These are phyloP conservation scores for Sphaerophoria taeniata DNA, from an alignment of 2,888 invertebrate genomes.

Conservation along the genomic window DNA sequence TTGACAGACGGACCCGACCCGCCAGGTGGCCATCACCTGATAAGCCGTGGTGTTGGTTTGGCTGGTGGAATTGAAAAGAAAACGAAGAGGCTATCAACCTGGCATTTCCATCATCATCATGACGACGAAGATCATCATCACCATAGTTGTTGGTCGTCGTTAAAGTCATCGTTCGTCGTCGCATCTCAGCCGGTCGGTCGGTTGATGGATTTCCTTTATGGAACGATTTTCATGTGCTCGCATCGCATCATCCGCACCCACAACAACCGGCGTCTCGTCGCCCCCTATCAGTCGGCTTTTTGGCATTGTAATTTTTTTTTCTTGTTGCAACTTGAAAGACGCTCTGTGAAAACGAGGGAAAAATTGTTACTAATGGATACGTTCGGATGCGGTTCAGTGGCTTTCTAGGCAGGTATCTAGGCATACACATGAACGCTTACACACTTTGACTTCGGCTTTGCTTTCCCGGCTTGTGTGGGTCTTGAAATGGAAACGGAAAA, in stretches of 20 bases:
- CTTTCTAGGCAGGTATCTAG: slow-evolving; percentile 68
- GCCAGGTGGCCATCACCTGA: slow-evolving; percentile 13
- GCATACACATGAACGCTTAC: slow-evolving; percentile 51
- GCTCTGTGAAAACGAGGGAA: slow-evolving; percentile 73
- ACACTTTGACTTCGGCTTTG: slow-evolving; percentile 26
- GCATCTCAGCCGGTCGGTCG: slow-evolving; percentile 62
- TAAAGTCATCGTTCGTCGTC: slow-evolving; percentile 18
- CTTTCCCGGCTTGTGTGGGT: neutral
- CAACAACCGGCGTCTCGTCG: slow-evolving; percentile 6
- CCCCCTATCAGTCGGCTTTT: slow-evolving; percentile 24
- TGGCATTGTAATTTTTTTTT: slow-evolving; percentile 26
- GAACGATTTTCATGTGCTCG: slow-evolving; percentile 68
- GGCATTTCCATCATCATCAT: slow-evolving; percentile 54
- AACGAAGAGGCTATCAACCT: slow-evolving; percentile 39
- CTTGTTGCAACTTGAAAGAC: slow-evolving; percentile 14
- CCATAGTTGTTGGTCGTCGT: slow-evolving; percentile 39
- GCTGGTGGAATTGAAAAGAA: slow-evolving; percentile 25
- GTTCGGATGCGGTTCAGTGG: slow-evolving; percentile 75
- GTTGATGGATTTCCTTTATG: slow-evolving; percentile 72
- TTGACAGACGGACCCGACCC: slow-evolving; percentile 28
- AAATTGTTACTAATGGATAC: slow-evolving; percentile 74
- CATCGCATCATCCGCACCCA: neutral
- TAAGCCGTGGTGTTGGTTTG: slow-evolving; percentile 24
- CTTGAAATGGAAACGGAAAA: neutral
- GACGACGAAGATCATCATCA: slow-evolving; percentile 2